phyloP scores from a whole-genome alignment of 2,888 invertebrate species.

The Cremastinae sp. region DNA sequence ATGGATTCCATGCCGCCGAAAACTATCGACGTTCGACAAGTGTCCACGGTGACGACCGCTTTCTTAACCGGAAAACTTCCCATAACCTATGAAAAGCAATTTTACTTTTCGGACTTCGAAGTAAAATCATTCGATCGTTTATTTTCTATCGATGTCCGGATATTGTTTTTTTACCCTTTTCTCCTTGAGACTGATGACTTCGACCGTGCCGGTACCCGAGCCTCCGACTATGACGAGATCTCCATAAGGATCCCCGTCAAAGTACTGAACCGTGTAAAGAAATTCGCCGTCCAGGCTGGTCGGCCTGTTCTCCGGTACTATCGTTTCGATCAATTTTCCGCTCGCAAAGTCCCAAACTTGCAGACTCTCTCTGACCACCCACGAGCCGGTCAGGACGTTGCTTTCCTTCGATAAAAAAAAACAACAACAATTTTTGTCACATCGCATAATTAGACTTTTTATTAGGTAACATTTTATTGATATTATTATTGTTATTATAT shows the following conservation, averaged over 20 bases:
- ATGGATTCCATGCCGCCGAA: slow-evolving; percentile 77
- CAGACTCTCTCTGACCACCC: slow-evolving; percentile 82
- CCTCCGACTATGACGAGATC: slow-evolving; percentile 75
- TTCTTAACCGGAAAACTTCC: slow-evolving; percentile 71
- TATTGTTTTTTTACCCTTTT: slow-evolving; percentile 67
- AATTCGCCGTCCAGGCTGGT: slow-evolving; percentile 83
- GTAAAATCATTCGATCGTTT: neutral
- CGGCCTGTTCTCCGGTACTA: slow-evolving; percentile 82
- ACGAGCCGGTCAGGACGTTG: slow-evolving; percentile 82
- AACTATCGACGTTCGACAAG: slow-evolving; percentile 67
- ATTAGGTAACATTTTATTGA: too few relatives aligned
- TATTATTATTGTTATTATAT: too few relatives aligned
- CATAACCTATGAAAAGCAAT: too few relatives aligned
- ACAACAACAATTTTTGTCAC: too few relatives aligned
- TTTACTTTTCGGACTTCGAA: too few relatives aligned
- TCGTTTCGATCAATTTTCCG: slow-evolving; percentile 80
- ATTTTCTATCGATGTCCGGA: neutral
- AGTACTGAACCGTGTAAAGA: slow-evolving; percentile 82
- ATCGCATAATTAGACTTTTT: too few relatives aligned
- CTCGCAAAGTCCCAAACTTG: slow-evolving; percentile 83
- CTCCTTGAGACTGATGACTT: slow-evolving; percentile 74
- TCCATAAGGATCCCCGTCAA: slow-evolving; percentile 73
- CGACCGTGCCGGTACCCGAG: slow-evolving; percentile 75
- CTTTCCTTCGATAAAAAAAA: slow-evolving; percentile 79
- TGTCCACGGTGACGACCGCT: slow-evolving; percentile 74